These are phyloP conservation scores for Philypnodon macrostomus DNA, from an alignment of 2,797 vertebrate genomes.

Conservation along the genomic window DNA sequence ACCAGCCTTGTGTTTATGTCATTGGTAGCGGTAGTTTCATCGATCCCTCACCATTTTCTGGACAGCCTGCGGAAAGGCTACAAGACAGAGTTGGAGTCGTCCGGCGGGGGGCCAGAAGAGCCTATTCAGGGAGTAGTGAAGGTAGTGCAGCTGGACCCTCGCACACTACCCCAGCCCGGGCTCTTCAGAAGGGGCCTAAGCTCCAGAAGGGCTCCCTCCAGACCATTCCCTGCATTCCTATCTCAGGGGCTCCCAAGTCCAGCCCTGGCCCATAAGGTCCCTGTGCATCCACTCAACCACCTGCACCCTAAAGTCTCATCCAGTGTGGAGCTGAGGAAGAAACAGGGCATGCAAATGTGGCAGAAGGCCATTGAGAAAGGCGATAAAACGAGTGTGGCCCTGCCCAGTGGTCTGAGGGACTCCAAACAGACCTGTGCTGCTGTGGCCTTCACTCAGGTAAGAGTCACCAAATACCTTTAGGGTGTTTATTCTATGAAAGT, in stretches of 20 bases:
- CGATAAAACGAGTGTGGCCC: constrained; percentile 50
- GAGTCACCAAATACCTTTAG: not conserved
- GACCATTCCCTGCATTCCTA: constrained; percentile 73
- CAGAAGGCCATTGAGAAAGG: constrained; percentile 67
- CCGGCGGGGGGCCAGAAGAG: constrained; percentile 61
- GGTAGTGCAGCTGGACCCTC: constrained; percentile 67
- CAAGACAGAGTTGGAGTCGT: constrained; percentile 62
- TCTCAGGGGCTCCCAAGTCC: constrained; percentile 63
- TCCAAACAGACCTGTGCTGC: constrained; percentile 67
- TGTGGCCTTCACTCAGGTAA: constrained; percentile 76
- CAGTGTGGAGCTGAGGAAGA: constrained; percentile 58
- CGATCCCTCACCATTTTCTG: constrained; percentile 56
- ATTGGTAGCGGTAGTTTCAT: constrained; percentile 23
- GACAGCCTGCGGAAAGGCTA: constrained; percentile 28
- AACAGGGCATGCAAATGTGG: constrained; percentile 77
- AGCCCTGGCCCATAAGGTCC: constrained; percentile 22
- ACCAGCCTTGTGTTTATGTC: constrained; percentile 43
- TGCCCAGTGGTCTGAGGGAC: constrained; percentile 70
- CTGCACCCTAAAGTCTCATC: constrained; percentile 31
- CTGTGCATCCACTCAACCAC: constrained; percentile 38
- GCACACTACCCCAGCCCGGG: constrained; percentile 41
- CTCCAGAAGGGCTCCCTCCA: constrained; percentile 40
- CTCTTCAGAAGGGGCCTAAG: constrained; percentile 47
- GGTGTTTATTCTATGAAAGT: no score
- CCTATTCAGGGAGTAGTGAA: constrained; percentile 60